A percentile compares a stretch with the other conserved stretches of the same genome.
These are phyloP conservation scores for Leptopilina boulardi DNA, from an alignment of 1,140 invertebrate genomes.

Conservation along the genomic window DNA sequence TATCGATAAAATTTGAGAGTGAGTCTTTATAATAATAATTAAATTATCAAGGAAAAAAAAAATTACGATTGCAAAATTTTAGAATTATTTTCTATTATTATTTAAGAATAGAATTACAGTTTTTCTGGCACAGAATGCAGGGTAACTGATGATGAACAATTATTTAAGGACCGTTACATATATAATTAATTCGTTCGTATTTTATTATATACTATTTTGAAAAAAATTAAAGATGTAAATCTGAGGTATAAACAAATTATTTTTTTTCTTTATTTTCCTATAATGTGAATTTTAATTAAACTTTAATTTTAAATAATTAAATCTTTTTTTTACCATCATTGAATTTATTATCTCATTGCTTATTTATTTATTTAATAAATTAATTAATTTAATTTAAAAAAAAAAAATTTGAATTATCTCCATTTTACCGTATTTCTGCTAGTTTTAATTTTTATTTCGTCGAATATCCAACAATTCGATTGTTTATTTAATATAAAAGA, in stretches of 20 bases:
- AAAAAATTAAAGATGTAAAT: constrained; percentile 27
- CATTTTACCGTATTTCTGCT: too few relatives aligned
- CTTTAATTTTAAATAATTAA: too few relatives aligned
- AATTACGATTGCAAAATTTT: background rate
- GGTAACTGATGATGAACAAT: constrained; percentile 25
- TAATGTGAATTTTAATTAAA: too few relatives aligned
- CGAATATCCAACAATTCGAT: too few relatives aligned
- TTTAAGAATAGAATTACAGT: constrained; percentile 16
- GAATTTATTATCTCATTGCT: too few relatives aligned
- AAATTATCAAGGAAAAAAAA: constrained; percentile 5
- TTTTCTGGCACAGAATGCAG: constrained; percentile 23
- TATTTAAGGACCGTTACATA: constrained; percentile 7
- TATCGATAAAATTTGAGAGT: background rate
- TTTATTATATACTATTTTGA: constrained; percentile 29
- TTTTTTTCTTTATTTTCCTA: background rate
- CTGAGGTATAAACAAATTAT: background rate
- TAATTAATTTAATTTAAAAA: too few relatives aligned
- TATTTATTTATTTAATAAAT: too few relatives aligned
- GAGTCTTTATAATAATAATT: background rate
- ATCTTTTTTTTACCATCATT: too few relatives aligned
- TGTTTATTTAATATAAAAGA: too few relatives aligned
- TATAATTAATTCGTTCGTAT: constrained; percentile 25
- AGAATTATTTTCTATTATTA: background rate
- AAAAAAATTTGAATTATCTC: too few relatives aligned
- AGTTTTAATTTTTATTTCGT: too few relatives aligned